These are phyloP conservation scores for Limnothrissa miodon DNA, from an alignment of 2,113 vertebrate genomes.

Conservation along the genomic window DNA sequence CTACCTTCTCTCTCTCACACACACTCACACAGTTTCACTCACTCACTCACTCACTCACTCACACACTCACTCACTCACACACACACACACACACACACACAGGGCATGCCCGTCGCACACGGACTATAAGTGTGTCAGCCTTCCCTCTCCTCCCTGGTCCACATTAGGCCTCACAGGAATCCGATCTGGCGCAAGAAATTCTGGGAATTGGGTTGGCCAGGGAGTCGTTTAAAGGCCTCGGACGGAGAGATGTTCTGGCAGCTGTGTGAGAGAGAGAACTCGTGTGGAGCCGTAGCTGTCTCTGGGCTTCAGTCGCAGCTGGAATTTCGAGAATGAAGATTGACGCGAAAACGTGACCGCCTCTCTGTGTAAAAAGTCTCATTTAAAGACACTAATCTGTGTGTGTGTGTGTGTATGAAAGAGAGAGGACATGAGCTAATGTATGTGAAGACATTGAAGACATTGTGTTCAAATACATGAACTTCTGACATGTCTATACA, in stretches of 20 bases:
- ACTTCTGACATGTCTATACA: too few species aligned
- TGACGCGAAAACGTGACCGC: not conserved
- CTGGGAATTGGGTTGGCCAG: conserved; percentile 24
- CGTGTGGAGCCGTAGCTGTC: too few species aligned
- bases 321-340: not conserved
- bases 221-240: not conserved
- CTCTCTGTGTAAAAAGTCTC: too few species aligned
- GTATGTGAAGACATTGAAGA: too few species aligned
- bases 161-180: conserved; percentile 20
- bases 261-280: not conserved
- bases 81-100: conserved; percentile 24
- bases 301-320: not conserved
- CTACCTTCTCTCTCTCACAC: too few species aligned
- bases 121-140: not conserved
- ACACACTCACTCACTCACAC: not conserved
- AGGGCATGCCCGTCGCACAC: conserved; percentile 2
- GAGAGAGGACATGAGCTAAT: too few species aligned
- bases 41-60: not conserved
- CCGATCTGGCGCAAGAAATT: conserved; percentile 28
- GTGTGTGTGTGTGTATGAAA: too few species aligned
- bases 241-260: not conserved
- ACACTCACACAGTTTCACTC: not conserved
- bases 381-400: too few species aligned
- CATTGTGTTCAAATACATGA: too few species aligned
- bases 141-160: not conserved